A percentile compares a stretch with the other conserved stretches of the same genome.
Conservation (phyloP, 2,888 invertebrate species). For the Sinopyrophorus schimmeli region DNA sequence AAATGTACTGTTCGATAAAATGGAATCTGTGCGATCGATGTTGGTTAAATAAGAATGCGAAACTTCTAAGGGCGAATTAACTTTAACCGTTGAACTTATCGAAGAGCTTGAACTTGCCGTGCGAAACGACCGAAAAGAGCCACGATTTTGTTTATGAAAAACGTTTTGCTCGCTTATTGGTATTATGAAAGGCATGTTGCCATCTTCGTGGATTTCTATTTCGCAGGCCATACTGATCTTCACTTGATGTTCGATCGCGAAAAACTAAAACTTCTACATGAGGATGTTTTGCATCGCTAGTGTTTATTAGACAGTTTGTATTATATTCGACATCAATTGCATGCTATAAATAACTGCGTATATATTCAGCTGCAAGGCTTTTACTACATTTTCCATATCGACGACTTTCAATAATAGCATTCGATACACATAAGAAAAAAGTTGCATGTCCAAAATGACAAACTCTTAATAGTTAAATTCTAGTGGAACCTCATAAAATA, state of each 20-base stretch:
- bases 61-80: constrained; percentile 1
- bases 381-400: constrained; percentile 17
- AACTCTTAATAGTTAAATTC: too few relatives aligned
- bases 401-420: constrained; percentile 7
- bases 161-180: constrained; percentile 11
- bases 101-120: constrained; percentile 12
- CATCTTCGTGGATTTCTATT: constrained; percentile 15
- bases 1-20: constrained; percentile 9
- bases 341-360: constrained; percentile 22
- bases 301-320: constrained; percentile 22
- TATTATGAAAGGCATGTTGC: constrained; percentile 15
- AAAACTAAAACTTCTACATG: constrained; percentile 13
- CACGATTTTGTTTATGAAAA: constrained; percentile 1
- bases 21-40: constrained; percentile 8
- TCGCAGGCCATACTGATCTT: constrained; percentile 13
- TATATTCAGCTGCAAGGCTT: constrained; percentile 12
- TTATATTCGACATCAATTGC: constrained; percentile 23
- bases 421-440: constrained; percentile 1
- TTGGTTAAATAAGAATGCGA: constrained; percentile 3
- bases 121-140: constrained; percentile 10
- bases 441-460: too few relatives aligned
- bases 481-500: too few relatives aligned
- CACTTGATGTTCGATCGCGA: constrained; percentile 2
- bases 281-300: constrained; percentile 13
- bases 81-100: constrained; percentile 16